phyloP scores from a whole-genome alignment of 2,797 vertebrate genomes.

The Tapera naevia region DNA sequence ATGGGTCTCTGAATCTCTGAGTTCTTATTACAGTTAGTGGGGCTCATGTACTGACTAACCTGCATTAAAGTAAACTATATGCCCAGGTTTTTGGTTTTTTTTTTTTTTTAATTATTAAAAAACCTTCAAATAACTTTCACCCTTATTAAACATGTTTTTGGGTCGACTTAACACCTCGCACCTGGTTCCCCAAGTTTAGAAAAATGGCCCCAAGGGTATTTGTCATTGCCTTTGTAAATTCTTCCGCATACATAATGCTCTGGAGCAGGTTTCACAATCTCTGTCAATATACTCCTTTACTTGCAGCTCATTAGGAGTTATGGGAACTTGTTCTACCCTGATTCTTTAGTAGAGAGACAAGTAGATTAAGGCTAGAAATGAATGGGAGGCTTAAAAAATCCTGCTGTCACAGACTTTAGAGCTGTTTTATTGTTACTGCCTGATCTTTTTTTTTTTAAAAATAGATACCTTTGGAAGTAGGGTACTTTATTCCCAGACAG shows the following conservation, averaged over 20 bases:
- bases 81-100: neutral
- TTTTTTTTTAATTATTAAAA: neutral
- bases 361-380: neutral
- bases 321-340: conserved; percentile 20
- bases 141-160: neutral
- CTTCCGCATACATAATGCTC: neutral
- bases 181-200: conserved; percentile 11
- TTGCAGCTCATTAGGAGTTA: neutral
- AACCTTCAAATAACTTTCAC: neutral
- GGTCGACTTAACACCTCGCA: neutral
- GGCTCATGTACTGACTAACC: neutral
- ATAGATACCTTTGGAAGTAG: neutral
- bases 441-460: neutral
- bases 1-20: neutral
- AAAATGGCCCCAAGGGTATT: conserved; percentile 30
- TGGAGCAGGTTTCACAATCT: conserved; percentile 43
- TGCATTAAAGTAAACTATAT: neutral
- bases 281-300: neutral
- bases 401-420: neutral
- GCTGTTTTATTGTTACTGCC: neutral
- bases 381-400: neutral
- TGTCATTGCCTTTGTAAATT: conserved; percentile 11
- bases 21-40: neutral
- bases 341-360: neutral
- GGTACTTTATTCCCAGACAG: neutral